Evolutionary conservation across 2,797 vertebrate genomes (phyloP).

Genomic region (Enteromius unitaeniatus): DNA sequence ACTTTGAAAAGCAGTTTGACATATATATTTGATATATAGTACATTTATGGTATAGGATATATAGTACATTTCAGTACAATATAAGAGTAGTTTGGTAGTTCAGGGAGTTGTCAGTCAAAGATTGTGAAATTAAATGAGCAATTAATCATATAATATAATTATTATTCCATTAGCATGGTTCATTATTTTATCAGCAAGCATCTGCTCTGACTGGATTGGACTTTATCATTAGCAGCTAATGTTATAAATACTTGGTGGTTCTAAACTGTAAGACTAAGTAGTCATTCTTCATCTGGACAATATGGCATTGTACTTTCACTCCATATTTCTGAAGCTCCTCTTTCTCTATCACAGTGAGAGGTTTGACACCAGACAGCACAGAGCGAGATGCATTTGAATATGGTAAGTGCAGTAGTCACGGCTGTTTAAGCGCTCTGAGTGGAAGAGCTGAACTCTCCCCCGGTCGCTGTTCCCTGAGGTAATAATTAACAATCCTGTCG

Average conservation of each 20-base stretch:
- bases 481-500: constrained; percentile 83
- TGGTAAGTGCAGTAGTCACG: constrained; percentile 71
- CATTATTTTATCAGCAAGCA: constrained; percentile 29
- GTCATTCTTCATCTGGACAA: constrained; percentile 34
- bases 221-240: constrained; percentile 43
- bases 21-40: too few species aligned
- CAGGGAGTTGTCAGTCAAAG: constrained; percentile 2
- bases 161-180: constrained; percentile 36
- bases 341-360: constrained; percentile 50
- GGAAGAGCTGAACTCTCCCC: constrained; percentile 71
- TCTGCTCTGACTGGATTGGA: constrained; percentile 15
- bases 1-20: neutral
- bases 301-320: constrained; percentile 42
- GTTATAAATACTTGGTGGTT: constrained; percentile 31
- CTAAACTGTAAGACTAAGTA: constrained; percentile 29
- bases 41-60: neutral
- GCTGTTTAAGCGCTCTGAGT: constrained; percentile 73
- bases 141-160: constrained; percentile 30
- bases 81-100: neutral
- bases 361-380: constrained; percentile 62
- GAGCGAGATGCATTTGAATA: constrained; percentile 75
- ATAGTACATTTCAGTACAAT: neutral
- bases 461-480: constrained; percentile 76
- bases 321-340: constrained; percentile 33
- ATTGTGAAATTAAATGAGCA: constrained; percentile 4